Evolutionary conservation across 2,113 vertebrate genomes (phyloP).

Genomic region (Gulo gulo): DNA sequence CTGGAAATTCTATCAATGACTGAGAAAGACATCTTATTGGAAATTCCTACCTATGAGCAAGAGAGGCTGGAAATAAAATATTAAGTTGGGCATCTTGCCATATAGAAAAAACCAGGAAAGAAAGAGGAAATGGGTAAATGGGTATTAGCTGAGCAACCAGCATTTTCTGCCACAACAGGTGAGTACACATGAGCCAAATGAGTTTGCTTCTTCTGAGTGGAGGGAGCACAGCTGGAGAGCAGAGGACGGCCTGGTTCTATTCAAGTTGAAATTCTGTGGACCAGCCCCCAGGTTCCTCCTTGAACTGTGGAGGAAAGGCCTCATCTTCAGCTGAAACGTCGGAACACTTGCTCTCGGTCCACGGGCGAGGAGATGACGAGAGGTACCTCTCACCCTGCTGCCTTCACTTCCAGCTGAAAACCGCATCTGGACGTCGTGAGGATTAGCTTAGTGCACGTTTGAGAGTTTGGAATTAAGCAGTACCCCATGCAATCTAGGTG

Average conservation of each 20-base stretch:
- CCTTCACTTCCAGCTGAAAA: neutral
- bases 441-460: rapidly evolving
- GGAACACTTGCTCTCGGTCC: neutral
- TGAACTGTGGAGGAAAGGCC: neutral
- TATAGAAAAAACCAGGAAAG: neutral
- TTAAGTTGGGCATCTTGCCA: neutral
- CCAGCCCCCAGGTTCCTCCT: neutral
- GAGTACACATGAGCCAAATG: neutral
- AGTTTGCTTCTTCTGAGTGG: rapidly evolving
- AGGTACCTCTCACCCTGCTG: rapidly evolving
- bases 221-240: rapidly evolving
- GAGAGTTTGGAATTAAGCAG: rapidly evolving
- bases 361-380: rapidly evolving
- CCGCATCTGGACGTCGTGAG: rapidly evolving
- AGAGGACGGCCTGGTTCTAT: rapidly evolving
- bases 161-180: neutral
- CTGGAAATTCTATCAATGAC: neutral
- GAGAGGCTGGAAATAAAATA: neutral
- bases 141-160: neutral
- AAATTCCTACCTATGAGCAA: neutral
- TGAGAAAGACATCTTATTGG: neutral
- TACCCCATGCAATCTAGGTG: rapidly evolving
- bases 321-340: neutral
- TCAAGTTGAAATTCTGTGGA: neutral
- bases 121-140: too few relatives aligned